phyloP scores from a whole-genome alignment of 2,113 vertebrate genomes.

The Hippoglossus stenolepis region DNA sequence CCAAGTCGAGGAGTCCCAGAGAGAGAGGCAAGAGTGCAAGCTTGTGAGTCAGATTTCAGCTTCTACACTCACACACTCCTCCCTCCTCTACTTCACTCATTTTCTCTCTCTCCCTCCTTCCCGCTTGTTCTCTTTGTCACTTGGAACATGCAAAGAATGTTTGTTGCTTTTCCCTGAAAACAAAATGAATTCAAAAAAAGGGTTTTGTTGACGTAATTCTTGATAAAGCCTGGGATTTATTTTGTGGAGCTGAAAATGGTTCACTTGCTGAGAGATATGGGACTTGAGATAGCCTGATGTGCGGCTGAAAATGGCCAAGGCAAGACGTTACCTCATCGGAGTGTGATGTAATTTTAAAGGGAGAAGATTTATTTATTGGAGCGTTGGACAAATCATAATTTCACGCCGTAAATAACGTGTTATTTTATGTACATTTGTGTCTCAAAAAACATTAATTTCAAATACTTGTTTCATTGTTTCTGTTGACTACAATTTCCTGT shows the following conservation, averaged over 20 bases:
- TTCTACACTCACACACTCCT: conserved; percentile 59
- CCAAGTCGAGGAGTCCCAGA: conserved; percentile 90
- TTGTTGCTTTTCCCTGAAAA: conserved; percentile 26
- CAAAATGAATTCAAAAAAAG: background rate
- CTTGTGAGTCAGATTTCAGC: conserved; percentile 86
- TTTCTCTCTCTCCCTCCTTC: conserved; percentile 67
- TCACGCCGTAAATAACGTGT: background rate
- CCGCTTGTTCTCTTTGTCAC: conserved; percentile 54
- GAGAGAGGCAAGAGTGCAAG: conserved; percentile 92
- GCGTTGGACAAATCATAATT: conserved; percentile 11
- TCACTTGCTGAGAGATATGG: conserved; percentile 52
- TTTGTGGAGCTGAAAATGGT: conserved; percentile 28
- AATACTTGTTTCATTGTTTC: conserved; percentile 22
- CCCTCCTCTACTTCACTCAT: conserved; percentile 75
- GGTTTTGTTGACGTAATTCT: conserved; percentile 33
- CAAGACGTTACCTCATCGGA: conserved; percentile 71
- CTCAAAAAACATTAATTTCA: conserved; percentile 15
- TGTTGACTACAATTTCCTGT: conserved; percentile 29
- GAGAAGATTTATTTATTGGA: conserved; percentile 39
- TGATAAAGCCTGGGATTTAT: conserved; percentile 42
- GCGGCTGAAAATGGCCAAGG: conserved; percentile 46
- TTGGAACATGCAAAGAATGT: conserved; percentile 40
- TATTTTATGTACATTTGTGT: background rate
- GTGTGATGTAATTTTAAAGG: conserved; percentile 52
- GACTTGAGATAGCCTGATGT: conserved; percentile 55